Base-by-base conservation (phyloP, 1,140 invertebrate genomes). In the Drepana arcuata region DNA sequence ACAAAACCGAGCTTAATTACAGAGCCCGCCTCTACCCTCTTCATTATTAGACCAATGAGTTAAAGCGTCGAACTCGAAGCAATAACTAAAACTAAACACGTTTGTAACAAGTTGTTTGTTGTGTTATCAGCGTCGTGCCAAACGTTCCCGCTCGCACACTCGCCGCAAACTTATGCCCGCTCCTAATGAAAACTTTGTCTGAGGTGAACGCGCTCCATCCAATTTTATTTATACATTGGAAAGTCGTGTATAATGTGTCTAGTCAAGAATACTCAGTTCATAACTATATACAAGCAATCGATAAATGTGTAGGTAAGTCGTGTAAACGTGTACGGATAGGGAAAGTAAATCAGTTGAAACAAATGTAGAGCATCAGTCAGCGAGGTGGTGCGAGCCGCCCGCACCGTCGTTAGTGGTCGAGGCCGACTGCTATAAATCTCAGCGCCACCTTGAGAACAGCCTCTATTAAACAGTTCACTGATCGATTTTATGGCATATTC, bases 81-180 rank as follows among this genome's bases (percentile, higher is more conserved):
- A 77, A 79, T 79, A 77, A 72, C 72, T 79, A 73, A 75, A 79
- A 74, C 70, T 77, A 73, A 79, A 79, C 64, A 69, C 66, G 72
- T 77, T 79, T 74, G 72, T 77, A 74, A 75, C 71, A 74, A 79
- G 71, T 79, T 77, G 70, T 73, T 74, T 72, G 72, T 74, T 75
- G 61, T 74, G 70, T 79, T 79, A 79, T 79, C 74, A 79, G 68
- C 57, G 48, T 43, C 51, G 58, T 56, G 51, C 74, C 73, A 79
- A 79, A 60, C 70, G 60, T 59, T 72, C 64, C 64, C 62, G 31
- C 49, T 53, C 66, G 55, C 60, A 54, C 63, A 66, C 62, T 66
- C 66, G 50, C 65, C 63, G 49, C 68, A 62, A 79, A 77, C 70
- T 77, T 72, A 57, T 52, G 34, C 49, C 55, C 62, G 54, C 56